Evolutionary conservation across 2,888 invertebrate genomes (phyloP), one percentile per base, ranked within the genome.

Genomic region (Eucera pruinosa): DNA sequence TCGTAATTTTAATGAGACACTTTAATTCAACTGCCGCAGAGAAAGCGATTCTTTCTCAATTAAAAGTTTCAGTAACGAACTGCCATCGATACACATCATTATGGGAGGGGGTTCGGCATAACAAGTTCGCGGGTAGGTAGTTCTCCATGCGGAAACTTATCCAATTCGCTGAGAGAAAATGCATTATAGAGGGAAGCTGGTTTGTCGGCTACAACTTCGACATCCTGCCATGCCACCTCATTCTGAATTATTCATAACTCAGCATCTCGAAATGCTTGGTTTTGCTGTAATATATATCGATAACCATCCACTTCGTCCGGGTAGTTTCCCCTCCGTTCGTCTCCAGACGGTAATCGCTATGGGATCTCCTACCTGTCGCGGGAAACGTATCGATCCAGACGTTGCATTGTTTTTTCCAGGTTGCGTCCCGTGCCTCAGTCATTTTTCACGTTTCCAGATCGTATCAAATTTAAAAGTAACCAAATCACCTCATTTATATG

Each of bases 231-330:
- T 67, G 61, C 61, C 43, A 48, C 18, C 60, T 4, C 9, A 30
- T 39, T 20, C 55, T 82, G 82, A 82, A 82, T 82, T 75, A 82
- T 82, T 82, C 78, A 82, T 82, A 25, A 7, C 43, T 4, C 78
- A 43, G 54, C 58, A 65, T 78, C 61, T 65, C 61, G 57, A 78
- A 60, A 69, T 58, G 60, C 41, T 39, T 52, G 52, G 41, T 18
- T 50, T 60, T 20, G 54, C 50, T 62, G 58, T 71, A 55, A 75
- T 78, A 81, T n/a, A n/a, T 70, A 57, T 36, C 75, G 69, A 82
- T 75, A 72, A 72, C 75, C 60, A 65, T 75, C 62, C 71, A 45
- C 75, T 70, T 79, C 70, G 60, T 41, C 36, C 68, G 67, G 61
- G 61, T 30, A 45, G 57, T 62, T 66, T 52, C 65, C 57, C 50